Evolutionary conservation across 2,113 vertebrate species (phyloP).

Genomic region (Sitta europaea): DNA sequence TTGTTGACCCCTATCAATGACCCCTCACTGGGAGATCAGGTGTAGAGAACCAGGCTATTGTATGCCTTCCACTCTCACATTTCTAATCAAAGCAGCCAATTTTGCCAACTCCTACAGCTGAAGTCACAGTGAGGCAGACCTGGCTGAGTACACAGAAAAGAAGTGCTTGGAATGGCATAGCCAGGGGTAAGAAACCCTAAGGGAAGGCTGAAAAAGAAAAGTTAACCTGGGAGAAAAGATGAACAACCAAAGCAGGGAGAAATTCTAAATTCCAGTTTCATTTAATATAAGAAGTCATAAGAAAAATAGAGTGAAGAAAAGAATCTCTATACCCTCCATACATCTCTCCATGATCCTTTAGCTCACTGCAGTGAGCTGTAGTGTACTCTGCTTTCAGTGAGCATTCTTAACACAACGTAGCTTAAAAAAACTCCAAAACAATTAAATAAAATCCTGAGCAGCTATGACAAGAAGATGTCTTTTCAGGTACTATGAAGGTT

Average conservation of each 20-base stretch:
- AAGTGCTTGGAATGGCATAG: not conserved
- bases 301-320: not conserved
- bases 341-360: not conserved
- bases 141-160: not conserved
- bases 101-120: slow-evolving; percentile 8
- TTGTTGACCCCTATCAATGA: slow-evolving; percentile 64
- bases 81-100: slow-evolving; percentile 67
- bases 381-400: not conserved
- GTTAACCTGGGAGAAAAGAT: slow-evolving; percentile 7
- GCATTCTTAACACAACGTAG: not conserved
- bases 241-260: not conserved
- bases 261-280: not conserved
- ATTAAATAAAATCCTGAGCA: not conserved
- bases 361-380: not conserved
- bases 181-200: not conserved
- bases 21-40: slow-evolving; percentile 62
- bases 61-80: slow-evolving; percentile 48
- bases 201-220: not conserved
- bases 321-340: not conserved
- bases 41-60: slow-evolving; percentile 63
- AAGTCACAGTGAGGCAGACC: slow-evolving; percentile 28
- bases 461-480: not conserved
- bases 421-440: not conserved
- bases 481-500: not conserved
- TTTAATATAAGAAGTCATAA: not conserved